Base-by-base conservation (phyloP, 1,140 invertebrate species). In the Armadillidium nasatum region DNA sequence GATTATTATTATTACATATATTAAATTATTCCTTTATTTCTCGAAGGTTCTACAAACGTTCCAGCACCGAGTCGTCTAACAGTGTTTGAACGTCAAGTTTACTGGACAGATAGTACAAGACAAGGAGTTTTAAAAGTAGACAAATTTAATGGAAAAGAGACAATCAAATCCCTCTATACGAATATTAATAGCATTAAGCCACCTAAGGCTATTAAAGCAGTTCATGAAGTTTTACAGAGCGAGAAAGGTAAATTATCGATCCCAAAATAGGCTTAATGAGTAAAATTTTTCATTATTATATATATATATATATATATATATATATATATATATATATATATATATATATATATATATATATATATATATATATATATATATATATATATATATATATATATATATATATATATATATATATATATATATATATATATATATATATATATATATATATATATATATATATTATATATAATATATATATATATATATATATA, bases 81-180 rank as follows among this genome's bases (percentile, higher is more conserved):
- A 0, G 84, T 96, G 0, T 97, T 97, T 85, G 95, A 98, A 85
- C 93, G 95, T 83, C 87, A 91, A 45, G 88, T 99, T 2, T 99
- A 91, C 85, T 99, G 95, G 94, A 96, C 96, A 0, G 97, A 99
- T 83, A 91, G 90, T 78, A 98, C 95, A 0, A 95, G 97, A 82
- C 94, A 98, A 84, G 95, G 94, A 0, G 90, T 99, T 4, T 90
- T 97, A 86, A 91, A 91, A 1, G 92, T 97, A 0, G 92, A 95
- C 82, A 97, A 98, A 84, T 98, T 90, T 82, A 89, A 91, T 77
- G 91, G 91, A 0, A 88, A 90, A 23, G 77, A 82, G 0, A 90
- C 90, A 33, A 92, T 95, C 33, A 88, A 92, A 79, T 88, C 88
- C 0, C 89, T 97, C 10, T 94, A 93, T 82, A 91, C 92, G 82